Evolutionary conservation across 2,888 invertebrate genomes (phyloP).

Genomic region (Protophormia terraenovae): DNA sequence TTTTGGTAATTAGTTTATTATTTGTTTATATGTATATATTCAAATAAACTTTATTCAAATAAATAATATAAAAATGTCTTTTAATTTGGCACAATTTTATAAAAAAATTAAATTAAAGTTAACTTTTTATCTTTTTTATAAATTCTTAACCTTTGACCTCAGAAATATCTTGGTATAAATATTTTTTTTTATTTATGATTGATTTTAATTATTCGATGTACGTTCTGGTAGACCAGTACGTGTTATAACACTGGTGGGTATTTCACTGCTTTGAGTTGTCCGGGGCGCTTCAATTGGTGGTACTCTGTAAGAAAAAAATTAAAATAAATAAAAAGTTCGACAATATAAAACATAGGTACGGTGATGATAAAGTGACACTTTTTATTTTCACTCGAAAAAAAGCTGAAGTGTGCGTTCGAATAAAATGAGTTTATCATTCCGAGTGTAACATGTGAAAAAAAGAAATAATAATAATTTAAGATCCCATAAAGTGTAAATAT

Average conservation of each 20-base stretch:
- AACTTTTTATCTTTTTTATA: background rate
- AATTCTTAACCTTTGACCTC: background rate
- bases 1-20: too few species aligned
- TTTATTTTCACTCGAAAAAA: too few species aligned
- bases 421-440: too few species aligned
- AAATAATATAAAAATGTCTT: background rate
- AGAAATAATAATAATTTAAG: too few species aligned
- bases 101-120: background rate
- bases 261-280: constrained; percentile 77
- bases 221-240: constrained; percentile 82
- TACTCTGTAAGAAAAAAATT: constrained; percentile 79
- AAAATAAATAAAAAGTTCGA: background rate
- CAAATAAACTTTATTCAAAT: background rate
- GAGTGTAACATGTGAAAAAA: too few species aligned
- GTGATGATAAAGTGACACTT: too few species aligned
- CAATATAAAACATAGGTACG: too few species aligned
- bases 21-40: too few species aligned
- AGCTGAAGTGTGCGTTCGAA: too few species aligned
- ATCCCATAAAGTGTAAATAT: too few species aligned
- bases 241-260: constrained; percentile 83
- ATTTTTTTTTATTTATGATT: background rate
- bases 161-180: background rate
- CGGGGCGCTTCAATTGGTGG: constrained; percentile 83
- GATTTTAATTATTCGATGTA: constrained; percentile 77
- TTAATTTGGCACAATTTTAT: background rate